phyloP scores from a whole-genome alignment of 2,113 vertebrate species.

The Lagenorhynchus albirostris region DNA sequence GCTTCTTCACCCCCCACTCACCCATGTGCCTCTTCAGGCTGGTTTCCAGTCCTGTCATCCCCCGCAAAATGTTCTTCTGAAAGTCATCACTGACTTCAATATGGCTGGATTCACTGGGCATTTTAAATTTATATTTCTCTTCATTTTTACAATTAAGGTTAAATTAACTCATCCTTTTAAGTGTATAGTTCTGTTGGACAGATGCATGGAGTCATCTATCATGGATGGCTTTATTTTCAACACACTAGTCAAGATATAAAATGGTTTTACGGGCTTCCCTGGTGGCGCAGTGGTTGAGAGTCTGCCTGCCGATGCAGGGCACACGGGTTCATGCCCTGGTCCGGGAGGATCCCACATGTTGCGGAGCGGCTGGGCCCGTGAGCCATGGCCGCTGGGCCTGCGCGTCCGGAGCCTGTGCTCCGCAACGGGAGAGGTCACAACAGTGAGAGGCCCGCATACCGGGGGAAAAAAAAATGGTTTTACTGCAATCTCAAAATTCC shows the following conservation, averaged over 20 bases:
- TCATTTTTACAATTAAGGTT: background rate
- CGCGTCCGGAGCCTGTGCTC: no score
- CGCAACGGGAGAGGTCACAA: no score
- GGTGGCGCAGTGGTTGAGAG: no score
- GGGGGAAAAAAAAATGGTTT: background rate
- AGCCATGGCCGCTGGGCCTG: no score
- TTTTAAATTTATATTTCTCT: background rate
- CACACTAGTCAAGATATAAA: background rate
- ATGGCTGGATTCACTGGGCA: background rate
- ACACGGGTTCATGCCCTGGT: no score
- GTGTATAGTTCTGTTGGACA: background rate
- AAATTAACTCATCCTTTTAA: background rate
- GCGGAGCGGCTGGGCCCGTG: no score
- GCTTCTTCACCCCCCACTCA: background rate
- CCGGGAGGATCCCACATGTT: no score
- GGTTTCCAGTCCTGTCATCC: no score
- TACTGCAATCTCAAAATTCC: background rate
- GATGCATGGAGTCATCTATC: background rate
- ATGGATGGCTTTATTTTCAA: background rate
- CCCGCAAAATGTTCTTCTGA: background rate
- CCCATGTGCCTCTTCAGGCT: background rate
- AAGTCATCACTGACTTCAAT: background rate
- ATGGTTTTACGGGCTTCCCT: background rate
- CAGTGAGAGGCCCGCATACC: no score
- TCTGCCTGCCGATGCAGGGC: no score